These are phyloP conservation scores for Tetragonula carbonaria DNA, from an alignment of 2,888 invertebrate genomes.

Conservation along the genomic window DNA sequence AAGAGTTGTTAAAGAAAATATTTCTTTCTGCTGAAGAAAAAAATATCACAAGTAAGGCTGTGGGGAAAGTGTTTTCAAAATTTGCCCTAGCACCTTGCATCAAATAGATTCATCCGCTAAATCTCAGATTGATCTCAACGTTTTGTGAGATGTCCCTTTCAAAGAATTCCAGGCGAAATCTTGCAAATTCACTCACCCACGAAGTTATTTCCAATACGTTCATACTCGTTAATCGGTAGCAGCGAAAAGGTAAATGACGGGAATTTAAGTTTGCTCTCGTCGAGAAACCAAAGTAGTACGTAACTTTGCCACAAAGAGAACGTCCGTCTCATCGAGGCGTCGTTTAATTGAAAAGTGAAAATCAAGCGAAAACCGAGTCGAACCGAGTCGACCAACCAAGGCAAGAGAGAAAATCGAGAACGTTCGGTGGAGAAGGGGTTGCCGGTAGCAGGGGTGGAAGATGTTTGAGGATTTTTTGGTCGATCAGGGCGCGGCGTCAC, in stretches of 20 bases:
- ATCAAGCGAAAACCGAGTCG: conserved; percentile 18
- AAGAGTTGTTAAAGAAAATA: background rate
- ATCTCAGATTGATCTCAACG: background rate
- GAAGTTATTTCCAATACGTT: background rate
- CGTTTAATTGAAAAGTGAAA: conserved; percentile 58
- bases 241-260: background rate
- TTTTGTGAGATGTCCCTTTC: background rate
- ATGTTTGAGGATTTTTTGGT: conserved; percentile 65
- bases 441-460: conserved; percentile 19
- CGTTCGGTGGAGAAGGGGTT: background rate
- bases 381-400: background rate
- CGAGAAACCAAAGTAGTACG: background rate
- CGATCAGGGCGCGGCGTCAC: conserved; percentile 62
- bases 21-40: too few species aligned
- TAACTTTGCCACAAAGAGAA: background rate
- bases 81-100: background rate
- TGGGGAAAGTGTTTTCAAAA: too few species aligned
- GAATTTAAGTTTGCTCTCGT: background rate
- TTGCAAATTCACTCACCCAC: background rate
- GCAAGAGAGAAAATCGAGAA: background rate
- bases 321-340: background rate
- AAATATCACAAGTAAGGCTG: too few species aligned
- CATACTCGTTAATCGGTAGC: background rate
- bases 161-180: too few species aligned
- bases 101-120: background rate